Evolutionary conservation across 2,888 invertebrate species (phyloP), one percentile per base, ranked within the genome.

Genomic region (Adela reaumurella): DNA sequence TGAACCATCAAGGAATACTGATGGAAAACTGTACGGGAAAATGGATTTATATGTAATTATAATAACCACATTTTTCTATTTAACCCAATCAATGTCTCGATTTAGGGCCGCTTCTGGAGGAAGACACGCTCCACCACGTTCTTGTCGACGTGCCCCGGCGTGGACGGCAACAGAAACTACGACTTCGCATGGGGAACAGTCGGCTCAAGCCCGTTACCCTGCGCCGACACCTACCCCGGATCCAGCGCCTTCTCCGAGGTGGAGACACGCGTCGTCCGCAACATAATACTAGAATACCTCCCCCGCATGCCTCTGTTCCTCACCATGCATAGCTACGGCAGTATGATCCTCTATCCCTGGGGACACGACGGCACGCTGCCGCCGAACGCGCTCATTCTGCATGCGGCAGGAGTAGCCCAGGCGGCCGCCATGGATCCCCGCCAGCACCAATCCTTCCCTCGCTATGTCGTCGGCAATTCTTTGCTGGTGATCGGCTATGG

Each of bases 151-250:
- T 91, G 90, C 56, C 67, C 68, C 3, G 92, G 92, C 11, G 84
- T 84, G 0, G 92, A 92, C 59, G 84, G 84, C 0, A 92, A 92
- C 64, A 74, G 91, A 1, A 92, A 92, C 68, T 92, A 84, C 58
- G 88, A 82, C 49, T 83, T 83, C 58, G 70, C 81, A 52, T 91
- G 90, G 89, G 84, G 81, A 71, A 81, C 77, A 61, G 74, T 67
- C 51, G 88, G 84, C 0, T 74, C 81, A 4, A 82, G 81, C 57
- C 56, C 46, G 17, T 64, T 60, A 43, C 81, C 81, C 10, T 90
- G 90, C 60, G 54, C 65, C 0, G 84, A 86, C 1, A 82, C 66
- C 1, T 90, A 71, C 62, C 80, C 82, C 3, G 91, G 91, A 1
- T 65, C 70, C 18, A 55, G 58, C 1, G 62, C 86, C 2, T 86